A percentile compares a stretch with the other conserved stretches of the same genome.
These are phyloP conservation scores for Thalpophila matura DNA, from an alignment of 2,888 invertebrate species.

Conservation along the genomic window DNA sequence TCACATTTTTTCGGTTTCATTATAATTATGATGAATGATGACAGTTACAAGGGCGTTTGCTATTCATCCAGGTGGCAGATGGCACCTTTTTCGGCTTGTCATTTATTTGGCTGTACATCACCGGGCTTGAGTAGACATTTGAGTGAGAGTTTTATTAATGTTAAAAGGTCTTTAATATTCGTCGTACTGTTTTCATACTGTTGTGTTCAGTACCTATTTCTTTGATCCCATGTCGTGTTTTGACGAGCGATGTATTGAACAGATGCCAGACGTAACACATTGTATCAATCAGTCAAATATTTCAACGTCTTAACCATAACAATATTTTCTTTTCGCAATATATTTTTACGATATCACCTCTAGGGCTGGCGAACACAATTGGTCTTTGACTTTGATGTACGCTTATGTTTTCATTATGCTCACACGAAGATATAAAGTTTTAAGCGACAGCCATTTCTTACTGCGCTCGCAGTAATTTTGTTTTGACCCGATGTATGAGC, in stretches of 20 bases:
- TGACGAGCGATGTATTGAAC: constrained; percentile 81
- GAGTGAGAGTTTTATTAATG: constrained; percentile 47
- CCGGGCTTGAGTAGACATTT: constrained; percentile 36
- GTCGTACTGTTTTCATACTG: constrained; percentile 44
- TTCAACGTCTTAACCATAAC: constrained; percentile 75
- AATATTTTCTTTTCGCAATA: constrained; percentile 82
- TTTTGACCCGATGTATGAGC: constrained; percentile 71
- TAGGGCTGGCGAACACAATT: constrained; percentile 73
- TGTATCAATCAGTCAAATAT: constrained; percentile 81
- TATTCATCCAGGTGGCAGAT: constrained; percentile 73
- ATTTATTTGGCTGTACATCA: constrained; percentile 52
- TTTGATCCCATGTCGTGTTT: constrained; percentile 70
- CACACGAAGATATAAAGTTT: constrained; percentile 81
- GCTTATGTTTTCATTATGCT: constrained; percentile 76
- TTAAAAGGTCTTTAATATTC: constrained; percentile 46
- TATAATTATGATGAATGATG: constrained; percentile 79
- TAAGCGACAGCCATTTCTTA: constrained; percentile 77
- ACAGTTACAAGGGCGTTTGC: constrained; percentile 74
- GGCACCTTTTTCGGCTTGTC: constrained; percentile 61
- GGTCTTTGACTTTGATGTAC: constrained; percentile 78
- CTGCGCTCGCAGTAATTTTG: constrained; percentile 64
- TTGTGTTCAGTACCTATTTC: constrained; percentile 58
- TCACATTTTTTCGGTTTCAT: constrained; percentile 68
- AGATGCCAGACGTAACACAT: constrained; percentile 77
- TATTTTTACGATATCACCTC: constrained; percentile 79